A percentile compares a stretch with the other conserved stretches of the same genome.
Conservation (phyloP, 92 coral and sea anemone species). For the Palythoa caribaeorum region DNA sequence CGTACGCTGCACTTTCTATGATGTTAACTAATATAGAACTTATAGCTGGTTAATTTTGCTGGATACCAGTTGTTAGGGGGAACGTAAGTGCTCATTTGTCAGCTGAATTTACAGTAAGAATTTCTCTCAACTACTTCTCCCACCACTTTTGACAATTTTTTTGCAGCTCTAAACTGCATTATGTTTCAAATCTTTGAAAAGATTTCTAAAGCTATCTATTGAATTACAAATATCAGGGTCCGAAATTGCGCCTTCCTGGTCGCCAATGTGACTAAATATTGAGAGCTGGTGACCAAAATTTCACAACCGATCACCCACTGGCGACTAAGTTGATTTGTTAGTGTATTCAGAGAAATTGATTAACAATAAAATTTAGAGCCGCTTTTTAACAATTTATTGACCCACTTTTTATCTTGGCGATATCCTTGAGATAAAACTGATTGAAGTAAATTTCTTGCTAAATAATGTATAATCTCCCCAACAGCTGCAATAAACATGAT, state of each 20-base stretch:
- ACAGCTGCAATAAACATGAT: conserved; percentile 10
- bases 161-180: too few species aligned
- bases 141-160: too few species aligned
- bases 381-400: conserved; percentile 11
- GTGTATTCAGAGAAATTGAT: neutral
- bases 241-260: neutral
- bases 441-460: conserved; percentile 4
- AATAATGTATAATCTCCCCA: conserved; percentile 8
- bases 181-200: too few species aligned
- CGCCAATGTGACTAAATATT: neutral
- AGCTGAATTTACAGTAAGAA: too few species aligned
- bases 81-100: too few species aligned
- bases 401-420: neutral
- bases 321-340: conserved; percentile 8
- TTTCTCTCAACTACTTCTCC: too few species aligned
- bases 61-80: too few species aligned
- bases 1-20: too few species aligned
- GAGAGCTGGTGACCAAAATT: neutral
- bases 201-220: too few species aligned
- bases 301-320: neutral
- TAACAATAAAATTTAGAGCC: neutral
- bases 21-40: too few species aligned
- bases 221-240: neutral
- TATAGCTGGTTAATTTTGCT: too few species aligned
- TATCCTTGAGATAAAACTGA: neutral